A percentile compares a stretch with the other conserved stretches of the same genome.
These are phyloP conservation scores for Suillia variegata DNA, from an alignment of 2,888 invertebrate species.

Conservation along the genomic window DNA sequence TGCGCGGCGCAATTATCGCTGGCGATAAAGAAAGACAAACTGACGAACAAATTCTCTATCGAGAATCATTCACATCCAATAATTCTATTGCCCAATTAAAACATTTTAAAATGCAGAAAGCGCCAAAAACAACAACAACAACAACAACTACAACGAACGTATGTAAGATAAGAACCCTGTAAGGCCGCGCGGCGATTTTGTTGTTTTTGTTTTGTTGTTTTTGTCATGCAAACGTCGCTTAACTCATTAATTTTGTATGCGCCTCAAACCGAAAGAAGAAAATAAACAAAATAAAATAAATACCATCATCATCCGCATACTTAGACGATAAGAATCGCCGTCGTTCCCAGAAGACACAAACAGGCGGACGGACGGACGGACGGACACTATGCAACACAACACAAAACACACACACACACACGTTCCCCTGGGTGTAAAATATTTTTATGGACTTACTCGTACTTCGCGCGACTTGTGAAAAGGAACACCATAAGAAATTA, in stretches of 20 bases:
- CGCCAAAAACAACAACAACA: conserved; percentile 14
- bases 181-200: not conserved
- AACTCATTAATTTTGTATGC: not conserved
- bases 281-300: not conserved
- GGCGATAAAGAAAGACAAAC: not conserved
- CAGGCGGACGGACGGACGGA: no score
- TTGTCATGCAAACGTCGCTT: not conserved
- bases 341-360: not conserved
- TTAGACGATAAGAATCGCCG: conserved; percentile 22
- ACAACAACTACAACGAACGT: no score
- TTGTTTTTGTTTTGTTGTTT: not conserved
- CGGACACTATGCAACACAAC: no score
- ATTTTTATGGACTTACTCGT: not conserved
- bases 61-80: not conserved
- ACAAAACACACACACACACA: not conserved
- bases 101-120: conserved; percentile 8
- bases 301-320: not conserved
- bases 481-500: not conserved
- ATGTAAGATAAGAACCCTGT: no score
- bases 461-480: no score
- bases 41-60: not conserved
- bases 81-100: conserved; percentile 17
- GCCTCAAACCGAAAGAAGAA: conserved; percentile 25
- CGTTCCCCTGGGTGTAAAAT: conserved; percentile 1
- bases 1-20: conserved; percentile 26